A percentile compares a stretch with the other conserved stretches of the same genome.
These are phyloP conservation scores for Standfussiana lucernea DNA, from an alignment of 2,888 invertebrate genomes.

Conservation along the genomic window DNA sequence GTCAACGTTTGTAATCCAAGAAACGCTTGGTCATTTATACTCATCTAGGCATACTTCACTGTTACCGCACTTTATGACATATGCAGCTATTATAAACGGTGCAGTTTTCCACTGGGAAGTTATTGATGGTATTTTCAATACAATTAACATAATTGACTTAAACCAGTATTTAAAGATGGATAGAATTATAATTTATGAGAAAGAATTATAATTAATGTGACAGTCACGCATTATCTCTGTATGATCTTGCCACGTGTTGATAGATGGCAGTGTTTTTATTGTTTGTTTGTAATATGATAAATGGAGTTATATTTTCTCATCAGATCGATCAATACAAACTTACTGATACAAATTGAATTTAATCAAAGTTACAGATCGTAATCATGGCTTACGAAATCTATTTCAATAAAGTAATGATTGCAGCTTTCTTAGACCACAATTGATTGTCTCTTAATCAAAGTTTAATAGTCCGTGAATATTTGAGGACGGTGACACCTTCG, in stretches of 20 bases:
- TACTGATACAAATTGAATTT: slow-evolving; percentile 36
- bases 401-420: slow-evolving; percentile 65
- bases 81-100: slow-evolving; percentile 23
- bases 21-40: slow-evolving; percentile 76
- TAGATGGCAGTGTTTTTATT: slow-evolving; percentile 20
- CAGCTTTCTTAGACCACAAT: slow-evolving; percentile 69
- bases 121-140: slow-evolving; percentile 43
- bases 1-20: slow-evolving; percentile 78
- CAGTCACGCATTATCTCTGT: slow-evolving; percentile 30
- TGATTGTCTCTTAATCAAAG: slow-evolving; percentile 65
- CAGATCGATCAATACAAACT: slow-evolving; percentile 2
- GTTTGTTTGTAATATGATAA: slow-evolving; percentile 17
- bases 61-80: slow-evolving; percentile 38
- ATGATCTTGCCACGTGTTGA: slow-evolving; percentile 33
- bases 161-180: slow-evolving; percentile 24
- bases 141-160: slow-evolving; percentile 42
- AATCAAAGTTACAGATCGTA: slow-evolving; percentile 42
- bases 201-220: slow-evolving; percentile 38
- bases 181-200: slow-evolving; percentile 42
- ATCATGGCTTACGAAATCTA: slow-evolving; percentile 48
- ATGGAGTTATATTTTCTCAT: slow-evolving; percentile 21
- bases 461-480: slow-evolving; percentile 63
- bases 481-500: slow-evolving; percentile 54
- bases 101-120: slow-evolving; percentile 19
- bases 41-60: slow-evolving; percentile 26